A percentile compares a stretch with the other conserved stretches of the same genome.
Conservation (phyloP, 2,888 invertebrate genomes). For the Cephalotes varians region DNA sequence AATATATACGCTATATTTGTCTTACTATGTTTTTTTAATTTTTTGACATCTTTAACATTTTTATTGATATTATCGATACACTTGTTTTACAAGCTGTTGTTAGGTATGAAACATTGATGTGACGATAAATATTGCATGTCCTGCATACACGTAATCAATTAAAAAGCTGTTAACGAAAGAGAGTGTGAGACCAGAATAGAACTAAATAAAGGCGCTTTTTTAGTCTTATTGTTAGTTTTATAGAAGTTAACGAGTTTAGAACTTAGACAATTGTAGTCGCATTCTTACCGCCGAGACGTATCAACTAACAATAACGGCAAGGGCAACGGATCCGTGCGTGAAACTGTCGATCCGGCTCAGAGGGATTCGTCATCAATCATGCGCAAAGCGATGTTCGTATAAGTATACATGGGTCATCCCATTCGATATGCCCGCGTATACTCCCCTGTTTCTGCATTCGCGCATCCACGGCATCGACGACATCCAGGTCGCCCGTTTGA, state of each 20-base stretch:
- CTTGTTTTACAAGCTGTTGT: background rate
- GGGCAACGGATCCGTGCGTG: constrained; percentile 56
- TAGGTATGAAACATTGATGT: background rate
- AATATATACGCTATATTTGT: background rate
- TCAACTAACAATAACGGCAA: constrained; percentile 68
- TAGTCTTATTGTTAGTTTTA: background rate
- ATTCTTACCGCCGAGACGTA: constrained; percentile 52
- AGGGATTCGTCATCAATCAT: constrained; percentile 73
- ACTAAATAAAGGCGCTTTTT: background rate
- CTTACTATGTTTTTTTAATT: background rate
- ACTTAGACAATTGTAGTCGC: constrained; percentile 53
- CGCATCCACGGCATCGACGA: constrained; percentile 55
- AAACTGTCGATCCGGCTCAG: constrained; percentile 63
- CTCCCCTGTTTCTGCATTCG: constrained; percentile 58
- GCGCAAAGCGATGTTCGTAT: constrained; percentile 69
- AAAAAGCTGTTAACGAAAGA: background rate
- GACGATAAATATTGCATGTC: constrained; percentile 8
- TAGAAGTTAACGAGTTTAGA: background rate
- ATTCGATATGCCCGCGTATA: constrained; percentile 57
- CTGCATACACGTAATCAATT: background rate
- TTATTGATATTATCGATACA: background rate
- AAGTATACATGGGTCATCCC: constrained; percentile 70
- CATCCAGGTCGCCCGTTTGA: constrained; percentile 60
- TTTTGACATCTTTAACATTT: background rate
- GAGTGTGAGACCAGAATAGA: background rate